Conservation (phyloP, 2,797 vertebrate species). For the Pipistrellus nathusii region DNA sequence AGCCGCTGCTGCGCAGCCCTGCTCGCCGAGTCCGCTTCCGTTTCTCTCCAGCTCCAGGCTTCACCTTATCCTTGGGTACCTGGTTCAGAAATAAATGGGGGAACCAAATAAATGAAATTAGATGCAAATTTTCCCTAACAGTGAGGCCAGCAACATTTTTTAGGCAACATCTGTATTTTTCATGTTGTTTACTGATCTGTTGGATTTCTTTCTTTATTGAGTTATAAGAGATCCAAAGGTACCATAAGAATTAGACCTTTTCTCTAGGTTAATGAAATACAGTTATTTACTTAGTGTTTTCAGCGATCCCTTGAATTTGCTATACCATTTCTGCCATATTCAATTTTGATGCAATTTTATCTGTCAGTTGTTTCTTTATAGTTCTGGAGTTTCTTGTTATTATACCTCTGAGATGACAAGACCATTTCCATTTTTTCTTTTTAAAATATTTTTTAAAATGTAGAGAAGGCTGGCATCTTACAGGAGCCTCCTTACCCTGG, state of each 20-base stretch:
- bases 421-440: background rate
- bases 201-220: background rate
- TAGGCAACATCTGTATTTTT: background rate
- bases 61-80: background rate
- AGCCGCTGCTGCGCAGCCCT: background rate
- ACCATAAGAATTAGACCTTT: background rate
- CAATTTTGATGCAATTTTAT: background rate
- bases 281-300: background rate
- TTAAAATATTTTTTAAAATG: background rate
- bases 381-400: background rate
- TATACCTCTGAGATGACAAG: background rate
- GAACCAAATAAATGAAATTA: background rate
- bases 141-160: background rate
- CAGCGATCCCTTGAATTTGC: background rate
- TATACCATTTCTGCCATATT: background rate
- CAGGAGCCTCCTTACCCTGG: background rate
- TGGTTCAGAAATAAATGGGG: slow-evolving; percentile 22
- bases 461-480: background rate
- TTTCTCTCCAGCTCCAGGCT: background rate
- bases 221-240: background rate
- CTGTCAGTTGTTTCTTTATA: background rate
- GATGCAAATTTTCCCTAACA: background rate
- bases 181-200: background rate
- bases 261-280: background rate
- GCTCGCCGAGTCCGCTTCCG: background rate